Evolutionary conservation across 1,140 invertebrate genomes (phyloP).

Genomic region (Centruroides sculpturatus): DNA sequence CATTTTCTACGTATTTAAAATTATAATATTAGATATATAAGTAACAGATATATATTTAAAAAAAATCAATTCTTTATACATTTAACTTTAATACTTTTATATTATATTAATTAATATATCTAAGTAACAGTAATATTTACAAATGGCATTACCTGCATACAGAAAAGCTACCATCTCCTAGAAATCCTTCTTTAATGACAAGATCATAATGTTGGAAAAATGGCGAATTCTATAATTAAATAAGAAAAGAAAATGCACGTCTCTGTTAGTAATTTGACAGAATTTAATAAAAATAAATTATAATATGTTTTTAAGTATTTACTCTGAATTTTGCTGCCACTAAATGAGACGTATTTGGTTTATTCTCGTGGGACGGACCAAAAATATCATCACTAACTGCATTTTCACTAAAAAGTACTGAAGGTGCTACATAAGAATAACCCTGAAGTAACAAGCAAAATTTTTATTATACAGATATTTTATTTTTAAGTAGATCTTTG

Average conservation of each 20-base stretch:
- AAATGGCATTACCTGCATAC: slow-evolving; percentile 43
- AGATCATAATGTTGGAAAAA: slow-evolving; percentile 78
- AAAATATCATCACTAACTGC: slow-evolving; percentile 58
- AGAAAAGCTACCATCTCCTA: slow-evolving; percentile 81
- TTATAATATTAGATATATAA: not conserved
- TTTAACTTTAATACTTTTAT: not conserved
- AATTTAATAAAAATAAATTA: too few species aligned
- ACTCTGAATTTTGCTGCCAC: slow-evolving; percentile 38
- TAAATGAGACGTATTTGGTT: slow-evolving; percentile 32
- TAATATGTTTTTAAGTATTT: slow-evolving; percentile 5
- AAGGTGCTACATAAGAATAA: slow-evolving; percentile 91
- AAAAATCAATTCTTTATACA: not conserved
- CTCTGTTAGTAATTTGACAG: too few species aligned
- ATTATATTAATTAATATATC: too few species aligned
- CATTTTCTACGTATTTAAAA: slow-evolving; percentile 43
- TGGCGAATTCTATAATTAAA: slow-evolving; percentile 45
- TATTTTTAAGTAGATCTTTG: too few species aligned
- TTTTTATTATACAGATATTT: not conserved
- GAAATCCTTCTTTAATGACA: slow-evolving; percentile 44
- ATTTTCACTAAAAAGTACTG: slow-evolving; percentile 73
- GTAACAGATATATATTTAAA: too few species aligned
- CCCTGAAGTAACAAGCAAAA: slow-evolving; percentile 38
- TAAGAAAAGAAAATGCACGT: too few species aligned
- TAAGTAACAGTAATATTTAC: not conserved
- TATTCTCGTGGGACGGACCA: slow-evolving; percentile 30